These are phyloP conservation scores for Scaptomyza parva DNA, from an alignment of 2,888 invertebrate species.

Conservation along the genomic window DNA sequence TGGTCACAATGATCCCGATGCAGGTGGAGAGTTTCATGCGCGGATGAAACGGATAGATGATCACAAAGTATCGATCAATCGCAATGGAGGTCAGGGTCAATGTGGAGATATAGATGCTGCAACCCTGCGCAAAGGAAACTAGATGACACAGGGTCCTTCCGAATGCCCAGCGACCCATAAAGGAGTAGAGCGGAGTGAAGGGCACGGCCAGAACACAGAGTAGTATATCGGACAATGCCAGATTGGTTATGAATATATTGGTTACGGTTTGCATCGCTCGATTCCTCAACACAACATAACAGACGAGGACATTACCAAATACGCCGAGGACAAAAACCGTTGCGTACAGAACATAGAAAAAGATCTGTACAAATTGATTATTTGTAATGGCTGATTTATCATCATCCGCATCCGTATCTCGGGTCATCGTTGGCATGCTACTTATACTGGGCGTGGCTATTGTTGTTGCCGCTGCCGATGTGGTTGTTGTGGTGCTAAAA, in stretches of 20 bases:
- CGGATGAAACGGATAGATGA: constrained; percentile 97
- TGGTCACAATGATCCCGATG: constrained; percentile 92
- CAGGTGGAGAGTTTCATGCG: constrained; percentile 96
- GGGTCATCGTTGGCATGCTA: constrained; percentile 4
- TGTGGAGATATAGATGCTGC: constrained; percentile 98
- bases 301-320: constrained; percentile 95
- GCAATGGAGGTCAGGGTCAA: constrained; percentile 98
- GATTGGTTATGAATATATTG: constrained; percentile 97
- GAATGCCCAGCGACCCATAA: constrained; percentile 96
- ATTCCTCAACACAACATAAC: constrained; percentile 96
- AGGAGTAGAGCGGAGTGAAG: constrained; percentile 97
- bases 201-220: constrained; percentile 97
- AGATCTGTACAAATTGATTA: constrained; percentile 81
- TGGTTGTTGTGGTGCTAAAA: constrained; percentile 33
- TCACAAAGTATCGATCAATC: constrained; percentile 98
- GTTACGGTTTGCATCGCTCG: constrained; percentile 99
- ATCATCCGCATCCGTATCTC: constrained; percentile 28
- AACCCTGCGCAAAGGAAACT: constrained; percentile 95
- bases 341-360: constrained; percentile 82
- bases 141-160: constrained; percentile 95
- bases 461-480: not conserved
- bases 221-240: constrained; percentile 97
- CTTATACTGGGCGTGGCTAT: constrained; percentile 25
- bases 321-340: constrained; percentile 92
- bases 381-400: constrained; percentile 72